These are phyloP conservation scores for Phyllotis vaccarum DNA, from an alignment of 2,797 vertebrate species.

Conservation along the genomic window DNA sequence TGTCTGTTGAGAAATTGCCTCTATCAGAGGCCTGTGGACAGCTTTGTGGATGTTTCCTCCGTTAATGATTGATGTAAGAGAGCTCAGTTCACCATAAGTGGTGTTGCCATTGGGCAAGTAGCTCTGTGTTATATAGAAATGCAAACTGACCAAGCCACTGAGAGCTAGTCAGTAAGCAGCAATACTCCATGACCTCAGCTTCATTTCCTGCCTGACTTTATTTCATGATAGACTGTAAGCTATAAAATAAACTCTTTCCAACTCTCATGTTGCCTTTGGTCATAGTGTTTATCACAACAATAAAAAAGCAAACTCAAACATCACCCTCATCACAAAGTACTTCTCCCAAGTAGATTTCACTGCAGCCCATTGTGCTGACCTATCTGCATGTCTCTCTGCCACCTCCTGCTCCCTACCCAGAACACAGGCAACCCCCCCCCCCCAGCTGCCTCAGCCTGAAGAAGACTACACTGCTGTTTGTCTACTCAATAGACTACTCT, in stretches of 20 bases:
- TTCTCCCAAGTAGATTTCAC: not conserved
- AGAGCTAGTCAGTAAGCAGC: not conserved
- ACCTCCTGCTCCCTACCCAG: not conserved
- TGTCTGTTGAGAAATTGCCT: not conserved
- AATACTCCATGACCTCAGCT: not conserved
- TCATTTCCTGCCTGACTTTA: not conserved
- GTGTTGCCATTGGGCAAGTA: not conserved
- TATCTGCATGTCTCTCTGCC: no score
- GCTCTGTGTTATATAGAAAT: not conserved
- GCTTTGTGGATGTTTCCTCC: not conserved
- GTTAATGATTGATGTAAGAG: not conserved
- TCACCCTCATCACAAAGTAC: not conserved
- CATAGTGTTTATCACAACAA: not conserved
- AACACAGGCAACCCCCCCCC: not conserved
- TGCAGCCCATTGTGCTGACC: not conserved
- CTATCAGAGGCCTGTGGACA: not conserved
- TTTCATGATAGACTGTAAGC: not conserved
- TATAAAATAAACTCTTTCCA: not conserved
- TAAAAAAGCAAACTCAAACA: not conserved
- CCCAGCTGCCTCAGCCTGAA: not conserved
- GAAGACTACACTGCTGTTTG: not conserved
- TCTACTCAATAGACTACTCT: not conserved
- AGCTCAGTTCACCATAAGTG: not conserved
- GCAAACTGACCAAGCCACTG: not conserved
- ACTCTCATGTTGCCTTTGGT: not conserved